Conservation (phyloP, 2,888 invertebrate genomes). For the Tachina fera region DNA sequence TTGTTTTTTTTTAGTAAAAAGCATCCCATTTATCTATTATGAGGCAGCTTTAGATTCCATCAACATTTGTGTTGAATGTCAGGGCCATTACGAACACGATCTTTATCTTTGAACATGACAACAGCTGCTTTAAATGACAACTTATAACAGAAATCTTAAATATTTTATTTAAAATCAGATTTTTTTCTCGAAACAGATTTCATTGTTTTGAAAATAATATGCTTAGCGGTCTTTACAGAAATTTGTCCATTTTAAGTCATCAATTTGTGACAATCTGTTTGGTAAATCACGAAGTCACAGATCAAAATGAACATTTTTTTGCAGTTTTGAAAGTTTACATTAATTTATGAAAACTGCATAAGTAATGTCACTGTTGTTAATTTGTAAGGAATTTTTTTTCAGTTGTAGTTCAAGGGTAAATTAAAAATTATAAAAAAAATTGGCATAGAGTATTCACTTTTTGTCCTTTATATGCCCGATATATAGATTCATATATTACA, state of each 20-base stretch:
- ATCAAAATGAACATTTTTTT: slow-evolving; percentile 10
- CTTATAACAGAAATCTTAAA: slow-evolving; percentile 34
- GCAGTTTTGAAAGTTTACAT: neutral
- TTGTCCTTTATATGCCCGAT: too few relatives aligned
- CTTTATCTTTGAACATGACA: slow-evolving; percentile 14
- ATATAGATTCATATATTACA: too few relatives aligned
- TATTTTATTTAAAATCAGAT: slow-evolving; percentile 9
- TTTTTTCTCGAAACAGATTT: slow-evolving; percentile 22
- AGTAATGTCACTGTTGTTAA: too few relatives aligned
- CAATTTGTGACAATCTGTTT: slow-evolving; percentile 33
- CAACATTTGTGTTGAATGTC: slow-evolving; percentile 72
- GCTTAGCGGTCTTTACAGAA: slow-evolving; percentile 8
- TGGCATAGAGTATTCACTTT: too few relatives aligned
- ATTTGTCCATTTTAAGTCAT: slow-evolving; percentile 59
- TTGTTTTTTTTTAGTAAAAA: slow-evolving; percentile 23
- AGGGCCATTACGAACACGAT: slow-evolving; percentile 69
- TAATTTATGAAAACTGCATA: too few relatives aligned
- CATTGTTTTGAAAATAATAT: neutral
- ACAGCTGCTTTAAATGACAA: slow-evolving; percentile 15
- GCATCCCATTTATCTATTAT: slow-evolving; percentile 35
- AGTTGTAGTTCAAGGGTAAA: too few relatives aligned
- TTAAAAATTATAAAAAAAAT: too few relatives aligned
- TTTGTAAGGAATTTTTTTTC: too few relatives aligned
- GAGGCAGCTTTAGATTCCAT: slow-evolving; percentile 32
- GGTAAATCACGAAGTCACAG: slow-evolving; percentile 7